phyloP scores from a whole-genome alignment of 2,113 vertebrate species.

The Choloepus hoffmanni region DNA sequence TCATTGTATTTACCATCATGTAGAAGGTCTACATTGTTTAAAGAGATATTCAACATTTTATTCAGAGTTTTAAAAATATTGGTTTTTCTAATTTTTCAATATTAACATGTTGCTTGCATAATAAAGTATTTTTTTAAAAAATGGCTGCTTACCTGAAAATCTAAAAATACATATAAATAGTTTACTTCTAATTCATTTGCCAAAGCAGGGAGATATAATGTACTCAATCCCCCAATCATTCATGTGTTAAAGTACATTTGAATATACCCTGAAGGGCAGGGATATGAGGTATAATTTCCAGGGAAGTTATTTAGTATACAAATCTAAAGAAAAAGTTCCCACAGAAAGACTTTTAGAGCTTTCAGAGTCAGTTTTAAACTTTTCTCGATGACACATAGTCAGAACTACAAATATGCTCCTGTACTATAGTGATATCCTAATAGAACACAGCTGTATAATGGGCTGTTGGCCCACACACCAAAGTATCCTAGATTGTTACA shows the following conservation, averaged over 20 bases:
- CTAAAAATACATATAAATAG: background rate
- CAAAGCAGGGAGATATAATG: background rate
- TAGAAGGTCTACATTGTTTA: background rate
- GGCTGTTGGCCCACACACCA: background rate
- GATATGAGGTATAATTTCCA: background rate
- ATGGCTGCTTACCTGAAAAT: background rate
- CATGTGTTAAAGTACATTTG: background rate
- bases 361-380: slow-evolving; percentile 3
- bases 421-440: background rate
- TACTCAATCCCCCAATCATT: background rate
- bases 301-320: background rate
- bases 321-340: background rate
- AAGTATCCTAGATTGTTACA: background rate
- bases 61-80: background rate
- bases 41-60: background rate
- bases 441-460: background rate
- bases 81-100: background rate
- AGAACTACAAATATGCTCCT: background rate
- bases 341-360: background rate
- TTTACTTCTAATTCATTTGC: slow-evolving; percentile 8
- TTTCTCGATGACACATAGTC: background rate
- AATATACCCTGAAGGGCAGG: background rate
- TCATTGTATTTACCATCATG: background rate
- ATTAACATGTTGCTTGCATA: background rate
- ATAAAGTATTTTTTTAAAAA: background rate